phyloP scores from a whole-genome alignment of 2,888 invertebrate genomes.

The Perizoma flavofasciatum region DNA sequence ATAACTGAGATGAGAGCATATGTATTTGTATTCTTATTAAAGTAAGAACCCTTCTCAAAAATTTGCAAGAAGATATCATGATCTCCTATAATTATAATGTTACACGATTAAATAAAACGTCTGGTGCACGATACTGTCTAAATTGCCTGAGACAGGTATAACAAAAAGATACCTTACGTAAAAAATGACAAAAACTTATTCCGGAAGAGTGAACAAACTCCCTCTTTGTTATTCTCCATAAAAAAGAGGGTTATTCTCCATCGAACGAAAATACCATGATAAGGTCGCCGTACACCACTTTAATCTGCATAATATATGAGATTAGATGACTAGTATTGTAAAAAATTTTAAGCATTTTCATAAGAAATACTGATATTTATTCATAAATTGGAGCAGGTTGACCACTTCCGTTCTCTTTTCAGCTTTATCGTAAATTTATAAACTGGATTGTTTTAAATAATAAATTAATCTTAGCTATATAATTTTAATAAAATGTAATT shows the following conservation, averaged over 20 bases:
- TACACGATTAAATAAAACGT: not conserved
- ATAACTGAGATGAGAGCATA: too few relatives aligned
- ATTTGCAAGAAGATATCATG: not conserved
- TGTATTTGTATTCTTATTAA: too few relatives aligned
- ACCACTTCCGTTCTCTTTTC: conserved; percentile 17
- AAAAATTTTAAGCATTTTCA: conserved; percentile 26
- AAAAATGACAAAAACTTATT: conserved; percentile 50
- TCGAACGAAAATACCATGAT: conserved; percentile 40
- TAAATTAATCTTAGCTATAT: too few relatives aligned
- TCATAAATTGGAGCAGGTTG: conserved; percentile 26
- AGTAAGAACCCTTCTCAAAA: not conserved
- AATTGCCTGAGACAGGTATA: conserved; percentile 29
- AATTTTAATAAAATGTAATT: too few relatives aligned
- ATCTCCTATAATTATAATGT: too few relatives aligned
- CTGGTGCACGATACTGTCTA: conserved; percentile 13
- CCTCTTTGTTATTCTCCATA: conserved; percentile 49
- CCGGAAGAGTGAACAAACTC: conserved; percentile 49
- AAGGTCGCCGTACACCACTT: conserved; percentile 44
- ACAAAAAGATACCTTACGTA: conserved; percentile 45
- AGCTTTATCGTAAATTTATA: conserved; percentile 26
- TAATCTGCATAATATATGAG: conserved; percentile 40
- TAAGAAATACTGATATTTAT: conserved; percentile 27
- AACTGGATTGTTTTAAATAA: too few relatives aligned
- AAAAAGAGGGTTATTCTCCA: conserved; percentile 8
- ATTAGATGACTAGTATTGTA: conserved; percentile 35